phyloP scores from a whole-genome alignment of 2,797 vertebrate genomes.

The Distichodus sexfasciatus region DNA sequence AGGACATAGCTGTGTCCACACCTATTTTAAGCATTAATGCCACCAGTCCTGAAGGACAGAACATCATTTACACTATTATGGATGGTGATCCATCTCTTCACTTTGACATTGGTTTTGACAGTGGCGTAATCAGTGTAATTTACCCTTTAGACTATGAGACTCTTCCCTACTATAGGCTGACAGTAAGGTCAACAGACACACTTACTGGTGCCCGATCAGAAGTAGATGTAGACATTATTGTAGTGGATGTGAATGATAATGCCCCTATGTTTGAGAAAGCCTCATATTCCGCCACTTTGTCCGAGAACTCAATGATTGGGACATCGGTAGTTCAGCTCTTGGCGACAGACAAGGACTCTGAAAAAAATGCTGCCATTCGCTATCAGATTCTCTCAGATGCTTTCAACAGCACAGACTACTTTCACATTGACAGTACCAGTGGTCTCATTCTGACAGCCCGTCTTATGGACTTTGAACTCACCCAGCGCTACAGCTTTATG shows the following conservation, averaged over 20 bases:
- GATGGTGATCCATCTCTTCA: constrained; percentile 87
- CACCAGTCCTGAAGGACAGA: constrained; percentile 87
- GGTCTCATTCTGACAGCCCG: constrained; percentile 83
- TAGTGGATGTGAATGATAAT: constrained; percentile 94
- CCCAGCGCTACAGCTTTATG: constrained; percentile 79
- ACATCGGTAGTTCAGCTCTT: constrained; percentile 79
- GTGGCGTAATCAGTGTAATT: constrained; percentile 83
- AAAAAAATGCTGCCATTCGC: constrained; percentile 80
- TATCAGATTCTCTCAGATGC: constrained; percentile 87
- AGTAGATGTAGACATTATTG: constrained; percentile 88
- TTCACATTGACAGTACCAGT: constrained; percentile 83
- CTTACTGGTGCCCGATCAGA: constrained; percentile 86
- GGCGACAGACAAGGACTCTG: constrained; percentile 87
- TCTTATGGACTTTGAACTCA: constrained; percentile 86
- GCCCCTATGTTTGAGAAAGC: constrained; percentile 81
- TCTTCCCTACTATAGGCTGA: constrained; percentile 85
- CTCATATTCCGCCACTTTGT: constrained; percentile 77
- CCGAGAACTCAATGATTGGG: constrained; percentile 88
- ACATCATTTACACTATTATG: constrained; percentile 86
- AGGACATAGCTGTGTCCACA: constrained; percentile 81
- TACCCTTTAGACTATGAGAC: constrained; percentile 88
- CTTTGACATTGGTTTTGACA: constrained; percentile 92
- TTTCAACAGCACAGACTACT: constrained; percentile 82
- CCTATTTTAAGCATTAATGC: constrained; percentile 87
- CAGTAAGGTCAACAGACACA: constrained; percentile 87